Percentiles rank a stretch among this genome's conserved stretches.
Evolutionary conservation across 2,888 invertebrate genomes (phyloP).

Genomic region (Chloromyia formosa): DNA sequence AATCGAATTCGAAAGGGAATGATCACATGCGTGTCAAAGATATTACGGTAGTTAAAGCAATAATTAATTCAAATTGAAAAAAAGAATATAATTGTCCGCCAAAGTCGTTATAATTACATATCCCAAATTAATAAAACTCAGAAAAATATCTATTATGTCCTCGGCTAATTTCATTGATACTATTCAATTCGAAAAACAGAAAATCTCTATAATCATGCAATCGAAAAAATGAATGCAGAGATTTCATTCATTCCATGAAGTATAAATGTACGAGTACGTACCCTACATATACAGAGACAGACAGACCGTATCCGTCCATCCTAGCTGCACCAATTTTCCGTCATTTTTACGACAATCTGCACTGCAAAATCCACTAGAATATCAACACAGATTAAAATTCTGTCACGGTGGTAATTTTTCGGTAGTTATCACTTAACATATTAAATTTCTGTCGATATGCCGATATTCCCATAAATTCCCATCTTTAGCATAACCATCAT

Average conservation of each 20-base stretch:
- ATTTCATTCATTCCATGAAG: neutral
- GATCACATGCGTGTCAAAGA: too few species aligned
- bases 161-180: conserved; percentile 1
- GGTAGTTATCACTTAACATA: conserved; percentile 40
- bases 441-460: conserved; percentile 42
- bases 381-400: conserved; percentile 30
- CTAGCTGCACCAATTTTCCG: conserved; percentile 32
- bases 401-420: conserved; percentile 32
- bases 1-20: too few species aligned
- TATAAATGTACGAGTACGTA: too few species aligned
- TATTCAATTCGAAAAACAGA: conserved; percentile 17
- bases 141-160: too few species aligned
- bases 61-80: too few species aligned
- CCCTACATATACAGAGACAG: too few species aligned
- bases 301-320: neutral
- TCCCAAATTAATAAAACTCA: too few species aligned
- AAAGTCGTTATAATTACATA: too few species aligned
- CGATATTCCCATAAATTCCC: conserved; percentile 19
- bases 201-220: conserved; percentile 14
- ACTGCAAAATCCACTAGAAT: conserved; percentile 1
- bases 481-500: conserved; percentile 31
- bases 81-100: too few species aligned
- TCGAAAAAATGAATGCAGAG: conserved; percentile 24
- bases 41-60: too few species aligned
- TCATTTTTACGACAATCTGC: conserved; percentile 9